A percentile compares a stretch with the other conserved stretches of the same genome.
Evolutionary conservation across 2,888 invertebrate species (phyloP).

Genomic region (Shargacucullia verbasci): DNA sequence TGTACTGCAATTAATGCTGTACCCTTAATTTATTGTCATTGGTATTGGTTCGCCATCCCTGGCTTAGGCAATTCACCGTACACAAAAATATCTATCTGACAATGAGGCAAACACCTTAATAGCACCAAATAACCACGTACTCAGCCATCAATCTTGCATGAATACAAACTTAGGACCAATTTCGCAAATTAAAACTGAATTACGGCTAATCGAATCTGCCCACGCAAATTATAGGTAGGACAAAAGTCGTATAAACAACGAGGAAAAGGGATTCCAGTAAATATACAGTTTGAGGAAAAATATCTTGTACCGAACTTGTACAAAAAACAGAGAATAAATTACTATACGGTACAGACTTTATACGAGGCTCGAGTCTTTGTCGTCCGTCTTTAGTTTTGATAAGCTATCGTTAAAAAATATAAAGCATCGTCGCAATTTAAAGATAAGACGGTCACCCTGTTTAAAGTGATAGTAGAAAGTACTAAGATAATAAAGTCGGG

Average conservation of each 20-base stretch:
- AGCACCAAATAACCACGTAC: constrained; percentile 45
- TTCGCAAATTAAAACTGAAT: constrained; percentile 48
- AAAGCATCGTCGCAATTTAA: constrained; percentile 25
- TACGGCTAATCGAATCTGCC: constrained; percentile 40
- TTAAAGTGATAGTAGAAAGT: constrained; percentile 43
- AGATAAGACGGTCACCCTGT: constrained; percentile 35
- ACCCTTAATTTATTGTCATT: too few relatives aligned
- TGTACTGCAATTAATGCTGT: too few relatives aligned
- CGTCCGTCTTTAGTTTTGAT: constrained; percentile 20
- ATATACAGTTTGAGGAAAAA: constrained; percentile 21
- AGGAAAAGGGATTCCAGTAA: constrained; percentile 43
- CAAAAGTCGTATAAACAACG: constrained; percentile 14
- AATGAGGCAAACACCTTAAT: constrained; percentile 39
- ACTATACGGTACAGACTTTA: not conserved
- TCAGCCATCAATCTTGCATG: constrained; percentile 27
- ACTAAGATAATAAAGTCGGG: constrained; percentile 13
- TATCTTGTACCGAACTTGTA: not conserved
- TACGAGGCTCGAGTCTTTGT: constrained; percentile 1
- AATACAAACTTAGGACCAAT: constrained; percentile 24
- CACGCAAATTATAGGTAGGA: constrained; percentile 47
- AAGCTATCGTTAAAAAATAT: constrained; percentile 36
- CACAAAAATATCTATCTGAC: constrained; percentile 12
- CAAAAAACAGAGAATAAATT: constrained; percentile 2
- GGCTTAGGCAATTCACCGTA: not conserved
- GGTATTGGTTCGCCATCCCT: too few relatives aligned